Evolutionary conservation across 2,888 invertebrate species (phyloP).

Genomic region (Epistrophe eligans): DNA sequence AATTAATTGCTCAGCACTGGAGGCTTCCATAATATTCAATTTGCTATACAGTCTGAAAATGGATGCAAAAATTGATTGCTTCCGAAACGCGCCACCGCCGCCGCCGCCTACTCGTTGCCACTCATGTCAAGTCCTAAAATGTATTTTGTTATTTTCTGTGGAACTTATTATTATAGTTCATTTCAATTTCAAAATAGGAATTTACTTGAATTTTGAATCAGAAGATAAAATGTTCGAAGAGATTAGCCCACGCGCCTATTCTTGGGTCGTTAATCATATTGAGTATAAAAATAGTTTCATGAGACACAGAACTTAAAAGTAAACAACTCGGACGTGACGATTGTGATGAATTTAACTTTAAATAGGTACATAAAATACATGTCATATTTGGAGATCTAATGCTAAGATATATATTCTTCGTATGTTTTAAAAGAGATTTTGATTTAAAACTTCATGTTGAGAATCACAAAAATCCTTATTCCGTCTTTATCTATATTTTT

Average conservation of each 20-base stretch:
- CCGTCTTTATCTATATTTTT: too few relatives aligned
- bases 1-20: slow-evolving; percentile 22
- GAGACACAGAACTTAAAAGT: slow-evolving; percentile 30
- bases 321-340: slow-evolving; percentile 19
- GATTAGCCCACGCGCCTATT: slow-evolving; percentile 48
- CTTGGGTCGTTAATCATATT: background rate
- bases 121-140: slow-evolving; percentile 23
- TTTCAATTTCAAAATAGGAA: slow-evolving; percentile 24
- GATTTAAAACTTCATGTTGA: too few relatives aligned
- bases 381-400: background rate
- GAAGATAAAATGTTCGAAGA: slow-evolving; percentile 8
- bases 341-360: background rate
- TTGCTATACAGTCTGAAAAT: slow-evolving; percentile 36
- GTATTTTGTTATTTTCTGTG: slow-evolving; percentile 22
- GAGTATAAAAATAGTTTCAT: slow-evolving; percentile 45
- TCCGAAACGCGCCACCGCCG: slow-evolving; percentile 38
- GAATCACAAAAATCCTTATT: too few relatives aligned
- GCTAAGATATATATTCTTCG: background rate
- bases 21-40: background rate
- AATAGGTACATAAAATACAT: background rate
- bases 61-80: slow-evolving; percentile 60
- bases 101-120: slow-evolving; percentile 35
- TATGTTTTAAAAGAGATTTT: background rate
- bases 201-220: slow-evolving; percentile 66
- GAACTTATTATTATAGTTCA: slow-evolving; percentile 45